Base-by-base conservation (phyloP, 2,797 vertebrate species). In the Sebastes aleutianus region DNA sequence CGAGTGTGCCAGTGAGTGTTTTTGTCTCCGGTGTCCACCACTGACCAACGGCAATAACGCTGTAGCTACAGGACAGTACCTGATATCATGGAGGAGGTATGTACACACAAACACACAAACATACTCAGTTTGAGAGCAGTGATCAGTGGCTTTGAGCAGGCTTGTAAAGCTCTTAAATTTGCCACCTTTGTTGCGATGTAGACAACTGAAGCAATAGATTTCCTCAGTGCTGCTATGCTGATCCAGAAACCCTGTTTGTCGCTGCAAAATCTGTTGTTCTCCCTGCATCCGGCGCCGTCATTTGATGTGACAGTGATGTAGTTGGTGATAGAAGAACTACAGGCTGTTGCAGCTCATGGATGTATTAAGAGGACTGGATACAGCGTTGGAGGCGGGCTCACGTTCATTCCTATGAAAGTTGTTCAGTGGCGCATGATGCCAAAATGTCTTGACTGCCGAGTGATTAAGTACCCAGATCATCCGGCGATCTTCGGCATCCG, bases 1-100 rank as follows among this genome's bases (percentile, higher is more conserved):
- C 4, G 99, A 99, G 89, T 96, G 96, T 75, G 98, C 97, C 77
- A 99, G 98, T 20, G 99, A 99, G 87, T 99, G 98, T 89, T 99
- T 98, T 88, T 98, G 97, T 84, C 96, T 99, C 70, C 95, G 92
- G 18, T 98, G 97, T 87, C 98, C 98, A 2, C 94, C 96, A 0
- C 77, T 92, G 76, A 92, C 89, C n/a, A 95, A 86, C 68, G 91
- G 86, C 69, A 96, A 91, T 76, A 95, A 89, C 82, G 96, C 97
- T 14, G 96, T 98, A 67, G 96, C 98, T 16, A 97, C 98, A 2
- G 98, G 99, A 57, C 96, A 94, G 88, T 99, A 99, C 36, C 8
- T 96, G 16, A 93, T 99, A 82, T 97, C 96, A 66, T 99, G 98
- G 98, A 98, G 96, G 79, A 92, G 88, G 90, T 92, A 78, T 0